These are phyloP conservation scores for Dissostichus mawsoni DNA, from an alignment of 2,113 vertebrate genomes.

Conservation along the genomic window DNA sequence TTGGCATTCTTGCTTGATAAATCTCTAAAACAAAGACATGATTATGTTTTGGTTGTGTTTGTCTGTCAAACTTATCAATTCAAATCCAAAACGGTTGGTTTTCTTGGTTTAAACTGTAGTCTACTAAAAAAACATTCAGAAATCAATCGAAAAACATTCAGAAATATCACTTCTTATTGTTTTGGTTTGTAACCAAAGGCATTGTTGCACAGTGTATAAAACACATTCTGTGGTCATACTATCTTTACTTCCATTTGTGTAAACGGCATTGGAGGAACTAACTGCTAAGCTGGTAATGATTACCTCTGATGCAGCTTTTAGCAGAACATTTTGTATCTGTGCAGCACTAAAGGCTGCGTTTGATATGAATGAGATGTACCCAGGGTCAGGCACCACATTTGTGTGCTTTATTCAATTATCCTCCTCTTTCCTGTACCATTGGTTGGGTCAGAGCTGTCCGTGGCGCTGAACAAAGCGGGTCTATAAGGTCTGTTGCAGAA, in stretches of 20 bases:
- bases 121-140: neutral
- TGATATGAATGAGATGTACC: neutral
- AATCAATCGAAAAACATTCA: neutral
- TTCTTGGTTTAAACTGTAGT: neutral
- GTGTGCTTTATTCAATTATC: neutral
- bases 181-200: neutral
- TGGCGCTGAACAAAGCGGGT: constrained; percentile 52
- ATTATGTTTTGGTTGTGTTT: neutral
- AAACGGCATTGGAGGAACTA: neutral
- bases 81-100: neutral
- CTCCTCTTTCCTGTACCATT: neutral
- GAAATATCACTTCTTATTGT: neutral
- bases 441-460: constrained; percentile 50
- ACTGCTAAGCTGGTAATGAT: neutral
- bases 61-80: too few relatives aligned
- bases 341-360: neutral
- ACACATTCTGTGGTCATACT: too few relatives aligned
- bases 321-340: neutral
- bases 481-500: neutral
- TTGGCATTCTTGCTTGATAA: too few relatives aligned
- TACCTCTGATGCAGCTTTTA: neutral
- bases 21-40: too few relatives aligned
- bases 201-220: neutral
- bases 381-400: neutral
- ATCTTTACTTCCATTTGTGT: neutral